Conservation (phyloP, 2,113 vertebrate genomes). For the Hypocryptadius cinnamomeus region DNA sequence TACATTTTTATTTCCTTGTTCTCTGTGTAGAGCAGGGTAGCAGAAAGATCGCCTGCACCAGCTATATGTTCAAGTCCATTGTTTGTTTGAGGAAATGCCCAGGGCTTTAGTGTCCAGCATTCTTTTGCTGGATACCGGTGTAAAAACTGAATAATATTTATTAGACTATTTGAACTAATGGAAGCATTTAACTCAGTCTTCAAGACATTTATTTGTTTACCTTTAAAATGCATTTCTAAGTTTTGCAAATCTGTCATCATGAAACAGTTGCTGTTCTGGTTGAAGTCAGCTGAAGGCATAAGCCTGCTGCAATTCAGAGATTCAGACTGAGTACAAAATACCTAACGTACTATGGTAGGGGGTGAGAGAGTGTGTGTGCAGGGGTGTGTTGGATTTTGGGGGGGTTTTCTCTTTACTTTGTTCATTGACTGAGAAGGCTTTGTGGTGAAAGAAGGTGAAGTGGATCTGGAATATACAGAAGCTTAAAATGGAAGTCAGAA, state of each 20-base stretch:
- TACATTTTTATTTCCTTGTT: background rate
- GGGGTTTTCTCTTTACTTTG: background rate
- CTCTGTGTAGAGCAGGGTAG: background rate
- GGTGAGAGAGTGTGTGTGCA: rapidly evolving
- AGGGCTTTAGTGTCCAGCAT: background rate
- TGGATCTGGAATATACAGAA: background rate
- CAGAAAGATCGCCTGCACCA: background rate
- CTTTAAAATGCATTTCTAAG: background rate
- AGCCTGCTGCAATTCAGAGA: background rate
- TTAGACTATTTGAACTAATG: background rate
- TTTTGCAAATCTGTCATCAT: background rate
- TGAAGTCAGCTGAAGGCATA: background rate
- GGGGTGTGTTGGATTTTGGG: background rate
- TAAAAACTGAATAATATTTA: background rate
- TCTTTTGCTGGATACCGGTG: background rate
- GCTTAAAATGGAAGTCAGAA: background rate
- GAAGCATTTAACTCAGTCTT: background rate
- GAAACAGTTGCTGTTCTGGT: background rate
- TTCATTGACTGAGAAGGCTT: background rate
- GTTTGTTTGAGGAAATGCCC: background rate
- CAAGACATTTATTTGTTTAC: background rate
- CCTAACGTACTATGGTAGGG: background rate
- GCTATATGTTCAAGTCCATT: background rate
- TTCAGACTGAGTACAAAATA: background rate
- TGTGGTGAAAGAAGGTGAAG: background rate